Base-by-base conservation (phyloP, 2,888 invertebrate species). In the Cheilosia scutellata region DNA sequence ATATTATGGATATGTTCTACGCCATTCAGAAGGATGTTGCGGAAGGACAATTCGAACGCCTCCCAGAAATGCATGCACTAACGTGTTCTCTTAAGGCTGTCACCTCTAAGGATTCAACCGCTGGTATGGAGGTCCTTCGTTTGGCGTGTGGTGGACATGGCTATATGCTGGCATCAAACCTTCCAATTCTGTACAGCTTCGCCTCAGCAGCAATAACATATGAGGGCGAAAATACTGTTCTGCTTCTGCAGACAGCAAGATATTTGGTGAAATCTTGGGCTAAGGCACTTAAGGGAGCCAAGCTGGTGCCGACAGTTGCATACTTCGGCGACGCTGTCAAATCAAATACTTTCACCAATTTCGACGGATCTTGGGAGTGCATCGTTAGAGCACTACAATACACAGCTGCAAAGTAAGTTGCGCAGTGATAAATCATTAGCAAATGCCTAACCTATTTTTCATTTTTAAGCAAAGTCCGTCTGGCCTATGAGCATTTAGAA, bases 141-240 rank as follows among this genome's bases (percentile, higher is more conserved):
- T 93, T 97, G 88, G 94, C 98, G 20, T 99, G 98, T 92, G 99
- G 99, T 60, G 99, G 99, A 0, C 98, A 99, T 92, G 99, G 99
- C 0, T 99, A 97, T 93, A 96, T 97, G 95, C 94, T 95, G 40
- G 93, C 96, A 27, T 96, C 97, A 88, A 97, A 96, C 92, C 93
- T 99, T 88, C 97, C 98, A 16, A 93, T 95, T 77, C 95, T 96
- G 1, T 98, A 97, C 91, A 95, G 95, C 0, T 93, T 95, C 83
- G 95, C 95, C 42, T 96, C 97, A 0, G 98, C 98, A 27, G 96
- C 96, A 76, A 96, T 96, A 91, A 98, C 98, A 0, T 98, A 98
- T 91, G 98, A 99, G 93, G 98, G 98, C 0, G 98, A 99, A 93
- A 98, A 99, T 92, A 98, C 98, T 0, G 98, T 99, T 44, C 93